Evolutionary conservation across 2,797 vertebrate species (phyloP).

Genomic region (Coendou prehensilis): DNA sequence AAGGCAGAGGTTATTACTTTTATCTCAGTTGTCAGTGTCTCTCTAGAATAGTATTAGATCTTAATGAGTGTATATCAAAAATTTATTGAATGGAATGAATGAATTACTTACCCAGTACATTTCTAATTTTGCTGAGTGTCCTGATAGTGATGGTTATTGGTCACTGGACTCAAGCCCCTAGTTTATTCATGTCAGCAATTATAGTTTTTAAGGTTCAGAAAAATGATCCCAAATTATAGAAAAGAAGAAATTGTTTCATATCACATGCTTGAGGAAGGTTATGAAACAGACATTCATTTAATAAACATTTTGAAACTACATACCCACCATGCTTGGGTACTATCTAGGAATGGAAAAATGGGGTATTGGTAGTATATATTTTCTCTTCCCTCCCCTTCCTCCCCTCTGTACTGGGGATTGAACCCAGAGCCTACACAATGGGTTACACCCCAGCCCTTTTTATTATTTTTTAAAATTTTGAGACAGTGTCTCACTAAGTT

Average conservation of each 20-base stretch:
- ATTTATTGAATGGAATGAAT: neutral
- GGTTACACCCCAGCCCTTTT: neutral
- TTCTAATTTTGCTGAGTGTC: conserved; percentile 25
- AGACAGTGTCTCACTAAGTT: neutral
- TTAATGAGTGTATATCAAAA: conserved; percentile 50
- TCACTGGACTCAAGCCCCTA: conserved; percentile 16
- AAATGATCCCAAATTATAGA: conserved; percentile 30
- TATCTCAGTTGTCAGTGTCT: neutral
- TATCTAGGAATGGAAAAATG: conserved; percentile 44
- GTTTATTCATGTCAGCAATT: conserved; percentile 5
- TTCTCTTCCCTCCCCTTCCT: neutral
- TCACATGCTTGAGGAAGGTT: neutral
- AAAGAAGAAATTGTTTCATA: conserved; percentile 44
- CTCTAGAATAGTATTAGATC: conserved; percentile 32
- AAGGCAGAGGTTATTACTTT: neutral
- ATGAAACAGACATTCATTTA: conserved; percentile 55
- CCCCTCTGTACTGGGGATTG: neutral
- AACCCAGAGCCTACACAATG: neutral
- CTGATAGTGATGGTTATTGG: neutral
- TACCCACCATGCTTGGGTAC: neutral
- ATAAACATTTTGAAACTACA: conserved; percentile 62
- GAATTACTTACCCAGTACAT: neutral
- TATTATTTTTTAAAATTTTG: neutral
- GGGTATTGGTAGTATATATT: neutral
- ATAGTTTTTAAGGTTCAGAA: conserved; percentile 33